Conservation (phyloP, 2,888 invertebrate species). For the Folsomia manolachei region DNA sequence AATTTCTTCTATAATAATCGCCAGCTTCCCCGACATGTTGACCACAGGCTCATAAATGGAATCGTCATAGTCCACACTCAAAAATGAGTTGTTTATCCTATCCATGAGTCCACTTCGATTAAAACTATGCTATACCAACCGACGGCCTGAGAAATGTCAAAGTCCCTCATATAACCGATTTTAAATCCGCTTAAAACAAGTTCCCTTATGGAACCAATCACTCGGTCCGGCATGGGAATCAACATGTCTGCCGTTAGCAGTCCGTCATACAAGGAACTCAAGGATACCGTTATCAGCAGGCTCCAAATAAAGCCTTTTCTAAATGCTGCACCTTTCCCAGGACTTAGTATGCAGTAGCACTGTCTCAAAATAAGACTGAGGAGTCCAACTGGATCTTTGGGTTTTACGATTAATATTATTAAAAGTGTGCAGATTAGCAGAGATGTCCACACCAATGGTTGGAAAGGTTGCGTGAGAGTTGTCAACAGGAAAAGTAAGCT, state of each 20-base stretch:
- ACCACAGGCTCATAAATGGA: neutral
- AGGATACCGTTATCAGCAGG: neutral
- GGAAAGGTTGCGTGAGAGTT: neutral
- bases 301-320: neutral
- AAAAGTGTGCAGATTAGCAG: neutral
- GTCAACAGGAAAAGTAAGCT: neutral
- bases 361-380: neutral
- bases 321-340: neutral
- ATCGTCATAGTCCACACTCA: neutral
- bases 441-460: neutral
- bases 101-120: neutral
- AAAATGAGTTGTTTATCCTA: neutral
- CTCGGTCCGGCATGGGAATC: neutral
- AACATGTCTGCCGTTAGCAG: neutral
- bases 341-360: neutral
- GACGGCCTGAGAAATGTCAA: neutral
- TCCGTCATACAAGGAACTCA: slow-evolving; percentile 10
- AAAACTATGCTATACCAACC: neutral
- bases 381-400: neutral
- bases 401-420: neutral
- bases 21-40: neutral
- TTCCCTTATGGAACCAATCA: neutral
- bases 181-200: slow-evolving; percentile 7
- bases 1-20: neutral
- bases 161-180: neutral